Base-by-base conservation (phyloP, 1,140 invertebrate genomes). In the Brevipalpus yothersi region DNA sequence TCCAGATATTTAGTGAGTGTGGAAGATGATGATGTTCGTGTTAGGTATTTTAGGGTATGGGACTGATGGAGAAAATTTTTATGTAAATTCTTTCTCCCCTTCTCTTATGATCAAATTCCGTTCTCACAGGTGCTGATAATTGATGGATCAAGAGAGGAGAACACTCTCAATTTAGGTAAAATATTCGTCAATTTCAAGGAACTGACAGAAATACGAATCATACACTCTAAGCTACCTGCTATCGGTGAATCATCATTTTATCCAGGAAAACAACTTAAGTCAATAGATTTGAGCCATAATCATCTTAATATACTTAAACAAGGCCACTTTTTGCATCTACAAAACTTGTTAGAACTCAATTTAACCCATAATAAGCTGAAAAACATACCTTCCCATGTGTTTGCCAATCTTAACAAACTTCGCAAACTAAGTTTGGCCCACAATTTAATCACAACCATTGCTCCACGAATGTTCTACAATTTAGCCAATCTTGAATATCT, bases 171-270 rank as follows among this genome's bases (percentile, higher is more conserved):
- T 1, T 80, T 86, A 61, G 82, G 82, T 4, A 77, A 82, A 42
- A 78, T 83, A 45, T 82, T 83, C 69, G 73, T 76, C 13, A 72
- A 77, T 58, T 82, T 83, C 67, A 71, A 72, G 49, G 73, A 78
- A 54, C 72, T 87, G 41, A 77, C 81, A 68, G 81, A 84, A 68
- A 71, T 87, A 2, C 79, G 80, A 65, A 84, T 87, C 45, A 79
- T 78, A 1, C 75, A 79, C 60, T 84, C 82, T 1, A 81, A 81
- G 65, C 72, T 87, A 9, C 82, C 83, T 1, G 81, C 81, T 13
- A 81, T 87, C 59, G 83, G 84, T 0, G 76, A 78, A 59, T 78
- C 82, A 66, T 82, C 83, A 11, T 84, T 87, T 68, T 84, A 78
- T 77, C 81, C 81, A 2, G 74, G 84, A 2, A 76, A 75, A 58